Percentiles rank a stretch among this genome's conserved stretches.
Evolutionary conservation across 2,797 vertebrate genomes (phyloP).

Genomic region (Anomalospiza imberbis): DNA sequence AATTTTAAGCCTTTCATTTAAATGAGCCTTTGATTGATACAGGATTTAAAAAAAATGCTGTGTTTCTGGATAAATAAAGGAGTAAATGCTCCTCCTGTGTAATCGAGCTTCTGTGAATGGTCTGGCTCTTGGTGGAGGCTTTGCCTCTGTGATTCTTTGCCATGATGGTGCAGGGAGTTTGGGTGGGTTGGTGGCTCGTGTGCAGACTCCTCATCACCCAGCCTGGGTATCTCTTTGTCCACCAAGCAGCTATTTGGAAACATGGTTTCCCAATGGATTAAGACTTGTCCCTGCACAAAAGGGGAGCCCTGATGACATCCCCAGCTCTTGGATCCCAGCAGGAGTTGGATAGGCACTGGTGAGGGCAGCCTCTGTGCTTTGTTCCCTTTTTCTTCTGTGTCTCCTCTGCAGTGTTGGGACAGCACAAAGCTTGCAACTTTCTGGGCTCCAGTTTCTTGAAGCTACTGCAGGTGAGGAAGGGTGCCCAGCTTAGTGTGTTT

Average conservation of each 20-base stretch:
- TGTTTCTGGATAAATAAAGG: background rate
- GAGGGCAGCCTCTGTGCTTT: background rate
- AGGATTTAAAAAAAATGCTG: background rate
- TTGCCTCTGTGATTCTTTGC: background rate
- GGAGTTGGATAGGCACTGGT: background rate
- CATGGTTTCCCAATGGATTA: background rate
- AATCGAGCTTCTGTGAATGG: background rate
- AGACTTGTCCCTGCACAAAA: accelerated
- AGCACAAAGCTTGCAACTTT: background rate
- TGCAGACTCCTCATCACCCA: background rate
- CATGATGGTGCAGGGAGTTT: background rate
- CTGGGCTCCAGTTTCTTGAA: background rate
- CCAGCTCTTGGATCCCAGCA: background rate
- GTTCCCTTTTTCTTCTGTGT: background rate
- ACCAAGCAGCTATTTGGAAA: background rate
- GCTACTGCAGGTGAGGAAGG: background rate
- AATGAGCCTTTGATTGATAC: background rate
- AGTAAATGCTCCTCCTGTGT: background rate
- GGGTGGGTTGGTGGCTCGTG: background rate
- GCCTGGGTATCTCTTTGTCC: background rate
- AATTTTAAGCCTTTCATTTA: background rate
- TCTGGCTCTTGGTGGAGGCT: background rate
- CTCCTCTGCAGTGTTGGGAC: background rate
- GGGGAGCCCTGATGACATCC: background rate
- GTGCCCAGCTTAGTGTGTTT: background rate